Evolutionary conservation across 2,113 vertebrate genomes (phyloP), one percentile per base, ranked within the genome.

Genomic region (Laticauda laticaudata): DNA sequence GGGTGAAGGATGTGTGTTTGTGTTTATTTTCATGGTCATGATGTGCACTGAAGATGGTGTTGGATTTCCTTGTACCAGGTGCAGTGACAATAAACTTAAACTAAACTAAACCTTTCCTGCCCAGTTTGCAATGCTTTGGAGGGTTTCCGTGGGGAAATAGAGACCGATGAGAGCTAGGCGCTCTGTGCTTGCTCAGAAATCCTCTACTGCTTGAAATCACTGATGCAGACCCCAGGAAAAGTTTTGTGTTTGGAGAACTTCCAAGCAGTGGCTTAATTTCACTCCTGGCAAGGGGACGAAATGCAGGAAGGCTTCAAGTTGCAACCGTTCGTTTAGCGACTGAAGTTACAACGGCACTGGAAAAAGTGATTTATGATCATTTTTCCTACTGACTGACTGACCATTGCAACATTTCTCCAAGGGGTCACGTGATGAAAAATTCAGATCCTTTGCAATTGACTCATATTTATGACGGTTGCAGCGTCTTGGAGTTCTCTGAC

Each of bases 151-250:
- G 14, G 2, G 6, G 64, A 75, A 75, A 75, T 34, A 34, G 29
- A 75, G 64, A 54, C 24, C 51, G 3, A 34, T 7, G 43, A 23
- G 14, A 8, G 26, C 6, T 2, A 34, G 9, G 9, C 21, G 18
- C 51, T 81, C 64, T 75, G 64, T 81, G 51, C 21, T 8, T 81
- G 48, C 51, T 85, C 64, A 81, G 90, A 24, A 3, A 18, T 23
- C 26, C 39, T 14, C 21, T 59, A 12, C 26, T 34, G 5, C n/a
- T 18, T 34, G 48, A 34, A 75, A 75, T 75, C 5, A 0, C n/a
- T 34, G n/a, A 3, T 18, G n/a, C 14, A 7, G n/a, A 34, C 15
- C 14, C 69, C 5, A 0, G 1, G n/a, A 34, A 75, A 75, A 14
- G 11, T 75, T 39, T 75, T 1, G 64, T 0, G 64, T 34, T n/a